Evolutionary conservation across 2,888 invertebrate species (phyloP), one percentile per base, ranked within the genome.

Genomic region (Dynastes maya): DNA sequence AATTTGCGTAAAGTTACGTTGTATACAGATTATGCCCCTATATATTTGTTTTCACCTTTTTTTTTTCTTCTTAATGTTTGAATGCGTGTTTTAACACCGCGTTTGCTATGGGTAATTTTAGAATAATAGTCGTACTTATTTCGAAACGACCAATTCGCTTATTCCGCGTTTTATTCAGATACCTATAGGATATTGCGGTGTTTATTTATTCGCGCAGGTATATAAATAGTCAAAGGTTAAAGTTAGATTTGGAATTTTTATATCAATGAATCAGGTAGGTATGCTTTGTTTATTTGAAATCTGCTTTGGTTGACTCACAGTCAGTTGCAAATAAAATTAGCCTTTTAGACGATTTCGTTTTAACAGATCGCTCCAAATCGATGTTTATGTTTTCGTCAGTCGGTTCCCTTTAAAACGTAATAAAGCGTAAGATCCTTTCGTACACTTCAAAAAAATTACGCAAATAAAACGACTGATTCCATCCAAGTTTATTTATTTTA

Each of bases 181-280:
- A 55, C 55, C 22, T 32, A 32, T 2, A 9, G 22, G 29, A 11
- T 22, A 11, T 29, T 61, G 6, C 11, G 32, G 11, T 32, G 63
- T 63, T 63, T 63, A 63, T 63, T 63, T 63, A 63, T 29, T 3
- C 63, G 32, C 13, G 13, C 13, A 32, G 29, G 49, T 67, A 22
- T 67, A 67, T 67, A 67, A 67, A 67, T 67, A 67, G 67, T 29
- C 16, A 67, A 67, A 67, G 67, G 67, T 67, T 67, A 67, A 63
- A 63, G 67, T 67, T 67, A 67, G 63, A 63, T 22, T 49, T 22
- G 67, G 67, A 67, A 45, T 45, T 67, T 67, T 67, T 67, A 67
- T 67, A 67, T 67, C 67, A 67, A 67, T 67, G 67, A 67, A 67
- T 67, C 67, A 67, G 67, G 67, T 49, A 67, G 49, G 67, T 67